phyloP scores from a whole-genome alignment of 2,113 vertebrate genomes.

The Barnardius zonarius region DNA sequence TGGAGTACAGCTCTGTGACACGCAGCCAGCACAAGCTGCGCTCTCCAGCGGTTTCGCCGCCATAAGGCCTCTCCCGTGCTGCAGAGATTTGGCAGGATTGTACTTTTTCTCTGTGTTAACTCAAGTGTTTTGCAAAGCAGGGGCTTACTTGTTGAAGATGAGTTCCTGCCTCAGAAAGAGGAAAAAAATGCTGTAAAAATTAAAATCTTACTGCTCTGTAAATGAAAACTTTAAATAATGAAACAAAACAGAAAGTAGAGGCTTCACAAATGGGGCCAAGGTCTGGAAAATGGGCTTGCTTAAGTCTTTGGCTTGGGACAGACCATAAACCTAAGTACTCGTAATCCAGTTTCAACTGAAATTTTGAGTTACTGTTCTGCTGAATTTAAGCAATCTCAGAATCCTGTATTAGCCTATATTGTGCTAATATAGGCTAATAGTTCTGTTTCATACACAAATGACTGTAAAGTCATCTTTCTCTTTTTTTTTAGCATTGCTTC shows the following conservation, averaged over 20 bases:
- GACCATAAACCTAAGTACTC: not conserved
- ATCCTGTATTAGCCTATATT: not conserved
- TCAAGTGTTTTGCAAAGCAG: not conserved
- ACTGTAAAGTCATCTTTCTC: not conserved
- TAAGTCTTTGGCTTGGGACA: not conserved
- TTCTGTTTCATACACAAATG: not conserved
- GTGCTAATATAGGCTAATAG: not conserved
- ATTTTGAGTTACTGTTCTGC: constrained; percentile 10
- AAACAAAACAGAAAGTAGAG: not conserved
- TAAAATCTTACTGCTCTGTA: not conserved
- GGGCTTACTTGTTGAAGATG: not conserved
- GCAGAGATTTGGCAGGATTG: not conserved
- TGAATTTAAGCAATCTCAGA: not conserved
- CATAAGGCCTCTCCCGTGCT: not conserved
- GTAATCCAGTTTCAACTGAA: constrained; percentile 30
- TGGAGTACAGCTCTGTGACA: constrained; percentile 29
- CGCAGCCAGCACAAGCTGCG: constrained; percentile 6
- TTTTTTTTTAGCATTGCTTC: not conserved
- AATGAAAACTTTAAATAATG: not conserved
- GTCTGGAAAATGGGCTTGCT: not conserved
- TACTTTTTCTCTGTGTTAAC: not conserved
- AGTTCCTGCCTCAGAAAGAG: not conserved
- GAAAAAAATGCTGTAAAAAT: not conserved
- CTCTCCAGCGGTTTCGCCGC: not conserved
- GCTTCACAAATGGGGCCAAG: not conserved